Percentiles rank a stretch among this genome's conserved stretches.
Evolutionary conservation across 2,113 vertebrate genomes (phyloP).

Genomic region (Tichodroma muraria): DNA sequence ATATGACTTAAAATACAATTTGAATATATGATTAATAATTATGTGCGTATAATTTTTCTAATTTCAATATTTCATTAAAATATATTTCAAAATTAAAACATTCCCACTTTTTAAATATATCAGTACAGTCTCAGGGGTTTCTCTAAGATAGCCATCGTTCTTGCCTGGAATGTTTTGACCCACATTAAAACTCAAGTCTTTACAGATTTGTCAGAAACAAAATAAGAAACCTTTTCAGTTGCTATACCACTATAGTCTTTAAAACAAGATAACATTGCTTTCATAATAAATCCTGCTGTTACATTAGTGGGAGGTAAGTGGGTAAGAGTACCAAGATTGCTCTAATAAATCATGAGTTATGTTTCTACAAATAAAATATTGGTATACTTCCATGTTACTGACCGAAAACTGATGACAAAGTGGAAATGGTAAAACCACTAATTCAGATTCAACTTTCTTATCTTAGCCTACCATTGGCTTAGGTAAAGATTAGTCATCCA

Average conservation of each 20-base stretch:
- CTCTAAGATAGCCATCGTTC: neutral
- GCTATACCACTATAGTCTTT: neutral
- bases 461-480: neutral
- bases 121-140: neutral
- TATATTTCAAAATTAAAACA: neutral
- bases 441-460: neutral
- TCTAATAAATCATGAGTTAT: neutral
- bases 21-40: neutral
- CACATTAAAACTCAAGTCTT: neutral
- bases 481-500: neutral
- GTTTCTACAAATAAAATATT: neutral
- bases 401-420: neutral
- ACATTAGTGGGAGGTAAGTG: neutral
- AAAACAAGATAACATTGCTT: neutral
- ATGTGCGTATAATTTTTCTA: neutral
- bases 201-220: neutral
- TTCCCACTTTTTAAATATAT: neutral
- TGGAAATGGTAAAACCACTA: neutral
- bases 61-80: neutral
- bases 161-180: neutral
- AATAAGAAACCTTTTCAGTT: neutral
- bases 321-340: neutral
- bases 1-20: neutral
- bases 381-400: neutral
- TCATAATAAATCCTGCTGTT: neutral